Base-by-base conservation (phyloP, 2,113 vertebrate genomes). In the Rutilus rutilus region DNA sequence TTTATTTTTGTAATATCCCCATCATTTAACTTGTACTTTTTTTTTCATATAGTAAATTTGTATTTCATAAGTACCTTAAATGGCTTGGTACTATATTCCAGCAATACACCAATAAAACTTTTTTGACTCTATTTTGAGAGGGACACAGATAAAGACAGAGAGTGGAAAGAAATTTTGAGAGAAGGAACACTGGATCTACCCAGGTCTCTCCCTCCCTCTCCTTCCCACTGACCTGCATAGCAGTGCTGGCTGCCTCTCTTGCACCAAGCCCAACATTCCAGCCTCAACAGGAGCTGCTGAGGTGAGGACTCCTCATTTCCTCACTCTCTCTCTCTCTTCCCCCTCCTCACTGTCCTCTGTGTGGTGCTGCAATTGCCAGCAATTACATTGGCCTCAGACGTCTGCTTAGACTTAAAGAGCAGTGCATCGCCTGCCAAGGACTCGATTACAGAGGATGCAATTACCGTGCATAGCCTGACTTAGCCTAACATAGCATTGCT, bases 301-400 rank as follows among this genome's bases (percentile, higher is more conserved):
- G 75, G 33, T 88, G 78, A 89, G 75, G 76, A 81, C 81, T 83
- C 86, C 52, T 60, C 76, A 85, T 76, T 21, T 91, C 77, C 87
- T 89, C 74, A 82, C 82, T 47, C 52, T 75, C 84, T 65, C 67
- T 33, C 57, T 60, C 62, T 78, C 71, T 69, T 57, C 64, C 64
- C 83, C 80, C 83, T 74, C 84, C 64, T 52, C 57, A 85, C 52
- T 12, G 42, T 85, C 84, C 80, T 89, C 89, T 89, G 42, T 84
- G 71, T 64, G 86, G 83, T 73, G 64, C 80, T 86, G 81, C 39
- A 77, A 86, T 90, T 91, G 88, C 88, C 87, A 90, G 88, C 78
- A 88, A 88, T 92, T 90, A 91, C 78, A 89, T 89, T 92, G 89
- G 50, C 67, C 87, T 91, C 87, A 89, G 86, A 93, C 86, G 84